phyloP scores from a whole-genome alignment of 2,113 vertebrate genomes.

The Anhinga anhinga region DNA sequence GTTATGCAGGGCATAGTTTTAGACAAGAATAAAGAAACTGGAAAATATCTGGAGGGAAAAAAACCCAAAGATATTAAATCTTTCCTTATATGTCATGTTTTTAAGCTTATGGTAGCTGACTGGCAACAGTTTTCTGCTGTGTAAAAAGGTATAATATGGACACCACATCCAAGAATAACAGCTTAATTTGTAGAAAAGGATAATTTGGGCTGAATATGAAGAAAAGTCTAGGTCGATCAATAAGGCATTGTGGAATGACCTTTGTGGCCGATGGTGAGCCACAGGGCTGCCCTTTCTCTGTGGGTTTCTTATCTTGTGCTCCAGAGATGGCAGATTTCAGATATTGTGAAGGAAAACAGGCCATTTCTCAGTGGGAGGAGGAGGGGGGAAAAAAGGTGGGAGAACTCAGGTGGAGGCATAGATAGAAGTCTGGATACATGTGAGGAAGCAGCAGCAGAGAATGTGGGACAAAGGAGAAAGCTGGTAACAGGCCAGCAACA shows the following conservation, averaged over 20 bases:
- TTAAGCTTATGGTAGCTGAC: background rate
- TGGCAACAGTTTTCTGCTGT: background rate
- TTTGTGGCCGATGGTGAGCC: rapidly evolving
- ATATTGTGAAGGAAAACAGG: background rate
- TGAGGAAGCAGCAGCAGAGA: background rate
- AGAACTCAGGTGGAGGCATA: too few species aligned
- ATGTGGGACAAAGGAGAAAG: background rate
- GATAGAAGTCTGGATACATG: background rate
- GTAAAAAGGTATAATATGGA: background rate
- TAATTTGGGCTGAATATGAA: background rate
- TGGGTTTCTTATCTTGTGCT: background rate
- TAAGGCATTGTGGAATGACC: background rate
- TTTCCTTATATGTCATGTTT: background rate
- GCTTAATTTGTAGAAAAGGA: background rate
- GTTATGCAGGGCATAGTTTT: background rate
- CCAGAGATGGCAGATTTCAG: background rate
- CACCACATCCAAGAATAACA: background rate
- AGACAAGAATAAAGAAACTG: background rate
- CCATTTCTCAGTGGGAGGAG: background rate
- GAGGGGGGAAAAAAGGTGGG: background rate
- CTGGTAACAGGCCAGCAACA: background rate
- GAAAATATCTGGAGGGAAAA: background rate
- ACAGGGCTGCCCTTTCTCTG: background rate
- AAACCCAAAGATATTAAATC: background rate
- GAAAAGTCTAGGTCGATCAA: background rate